Evolutionary conservation across 1,140 invertebrate species (phyloP).

Genomic region (Brachionus manjavacas): DNA sequence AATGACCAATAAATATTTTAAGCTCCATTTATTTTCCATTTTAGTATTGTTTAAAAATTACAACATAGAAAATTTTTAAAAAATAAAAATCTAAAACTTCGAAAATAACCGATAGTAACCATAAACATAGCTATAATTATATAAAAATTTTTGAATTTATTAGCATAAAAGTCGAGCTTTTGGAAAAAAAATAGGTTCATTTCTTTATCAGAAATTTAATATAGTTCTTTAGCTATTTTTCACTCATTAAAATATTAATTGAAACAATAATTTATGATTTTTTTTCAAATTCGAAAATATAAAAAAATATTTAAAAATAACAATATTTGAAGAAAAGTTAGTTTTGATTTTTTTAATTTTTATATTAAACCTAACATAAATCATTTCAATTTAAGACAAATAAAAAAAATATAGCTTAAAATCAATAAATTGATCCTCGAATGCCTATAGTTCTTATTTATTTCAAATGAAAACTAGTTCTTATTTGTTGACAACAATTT

Average conservation of each 20-base stretch:
- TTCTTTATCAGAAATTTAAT: background rate
- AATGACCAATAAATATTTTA: background rate
- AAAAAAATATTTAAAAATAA: background rate
- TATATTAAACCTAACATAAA: background rate
- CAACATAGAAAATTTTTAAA: background rate
- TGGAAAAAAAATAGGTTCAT: background rate
- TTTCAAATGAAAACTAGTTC: too few relatives aligned
- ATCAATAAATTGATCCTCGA: too few relatives aligned
- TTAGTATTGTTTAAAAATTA: background rate
- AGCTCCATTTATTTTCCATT: background rate
- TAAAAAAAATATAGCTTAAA: too few relatives aligned
- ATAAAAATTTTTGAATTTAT: background rate
- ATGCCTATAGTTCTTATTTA: too few relatives aligned
- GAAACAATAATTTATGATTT: conserved; percentile 12
- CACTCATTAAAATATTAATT: background rate
- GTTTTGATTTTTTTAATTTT: background rate
- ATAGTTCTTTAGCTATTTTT: background rate
- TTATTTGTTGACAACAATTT: too few relatives aligned
- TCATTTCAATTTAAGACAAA: too few relatives aligned
- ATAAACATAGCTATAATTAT: background rate
- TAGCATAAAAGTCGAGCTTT: background rate
- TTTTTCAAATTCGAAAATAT: background rate
- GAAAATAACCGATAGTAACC: background rate
- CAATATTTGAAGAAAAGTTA: conserved; percentile 3
- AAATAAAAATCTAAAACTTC: background rate